phyloP scores from a whole-genome alignment of 1,140 invertebrate species.

The Theocolax elegans region DNA sequence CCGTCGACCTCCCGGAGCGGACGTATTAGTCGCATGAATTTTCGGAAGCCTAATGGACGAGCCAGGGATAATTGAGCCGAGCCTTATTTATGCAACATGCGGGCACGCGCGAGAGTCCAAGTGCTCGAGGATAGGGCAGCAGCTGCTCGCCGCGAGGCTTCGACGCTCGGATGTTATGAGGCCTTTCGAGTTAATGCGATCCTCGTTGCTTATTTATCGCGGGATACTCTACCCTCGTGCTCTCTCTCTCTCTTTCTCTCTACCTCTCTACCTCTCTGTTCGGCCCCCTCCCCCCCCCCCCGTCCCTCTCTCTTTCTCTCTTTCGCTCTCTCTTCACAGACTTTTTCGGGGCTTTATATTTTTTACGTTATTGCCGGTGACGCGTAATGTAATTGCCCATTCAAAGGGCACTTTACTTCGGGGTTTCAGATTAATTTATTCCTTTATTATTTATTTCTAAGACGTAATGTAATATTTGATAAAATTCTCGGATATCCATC shows the following conservation, averaged over 20 bases:
- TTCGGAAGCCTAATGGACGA: constrained; percentile 54
- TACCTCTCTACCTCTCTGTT: not conserved
- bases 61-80: constrained; percentile 54
- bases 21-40: constrained; percentile 47
- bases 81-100: constrained; percentile 47
- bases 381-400: too few species aligned
- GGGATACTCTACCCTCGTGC: too few species aligned
- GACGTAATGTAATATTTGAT: too few species aligned
- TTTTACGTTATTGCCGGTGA: too few species aligned
- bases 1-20: constrained; percentile 44
- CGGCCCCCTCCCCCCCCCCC: too few species aligned
- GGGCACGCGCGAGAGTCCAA: not conserved
- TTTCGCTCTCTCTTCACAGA: too few species aligned
- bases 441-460: too few species aligned
- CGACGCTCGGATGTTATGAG: not conserved
- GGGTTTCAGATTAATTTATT: too few species aligned
- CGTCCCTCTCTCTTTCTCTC: too few species aligned
- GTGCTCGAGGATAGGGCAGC: not conserved
- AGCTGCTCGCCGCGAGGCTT: not conserved
- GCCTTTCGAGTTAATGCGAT: constrained; percentile 11
- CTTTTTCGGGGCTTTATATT: too few species aligned
- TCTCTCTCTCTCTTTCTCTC: constrained; percentile 4
- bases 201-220: constrained; percentile 23
- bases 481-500: too few species aligned
- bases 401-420: too few species aligned